Evolutionary conservation across 2,888 invertebrate genomes (phyloP), one percentile per base, ranked within the genome.

Genomic region (Hydrotaea cyrtoneurina): DNA sequence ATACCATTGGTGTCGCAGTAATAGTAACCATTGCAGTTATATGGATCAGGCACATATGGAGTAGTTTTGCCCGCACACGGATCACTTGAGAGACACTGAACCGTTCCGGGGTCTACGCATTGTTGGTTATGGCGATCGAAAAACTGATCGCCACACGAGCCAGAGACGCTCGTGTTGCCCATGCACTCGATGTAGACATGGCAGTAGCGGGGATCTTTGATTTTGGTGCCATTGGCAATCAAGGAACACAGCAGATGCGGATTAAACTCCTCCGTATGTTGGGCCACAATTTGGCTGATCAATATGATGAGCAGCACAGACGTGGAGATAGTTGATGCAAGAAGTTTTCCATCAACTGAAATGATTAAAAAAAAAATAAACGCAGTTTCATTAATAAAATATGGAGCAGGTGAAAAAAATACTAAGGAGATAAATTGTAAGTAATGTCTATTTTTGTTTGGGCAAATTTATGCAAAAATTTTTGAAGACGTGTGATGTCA

Each of bases 181-280:
- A 89, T 39, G 82, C 91, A 92, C 46, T 89, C 80, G 39, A 90
- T 88, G 89, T 90, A 92, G 0, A 69, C 80, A 19, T 89, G 88
- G 64, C 92, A 91, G 2, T 88, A 86, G 0, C 86, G 80, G 0
- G 92, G 91, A 87, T 91, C 89, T 21, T 91, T 91, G 0, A 92
- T 87, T 59, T 87, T 89, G 0, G 90, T 91, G 0, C 89, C 90
- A 31, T 87, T 87, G 0, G 87, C 71, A 8, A 91, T 87, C 39
- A 89, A 86, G 1, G 86, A 53, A 71, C 91, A 91, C 0, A 89
- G 74, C 0, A 82, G 21, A 0, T 85, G 80, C 11, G 92, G 88
- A 86, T 91, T 85, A 46, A 91, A 91, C 7, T 78, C 85, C 5
- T 39, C 21, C 0, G 69, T 23, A 7, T 39, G 39, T 10, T 55